These are phyloP conservation scores for Linnaemya tessellans DNA, from an alignment of 2,888 invertebrate genomes.

Conservation along the genomic window DNA sequence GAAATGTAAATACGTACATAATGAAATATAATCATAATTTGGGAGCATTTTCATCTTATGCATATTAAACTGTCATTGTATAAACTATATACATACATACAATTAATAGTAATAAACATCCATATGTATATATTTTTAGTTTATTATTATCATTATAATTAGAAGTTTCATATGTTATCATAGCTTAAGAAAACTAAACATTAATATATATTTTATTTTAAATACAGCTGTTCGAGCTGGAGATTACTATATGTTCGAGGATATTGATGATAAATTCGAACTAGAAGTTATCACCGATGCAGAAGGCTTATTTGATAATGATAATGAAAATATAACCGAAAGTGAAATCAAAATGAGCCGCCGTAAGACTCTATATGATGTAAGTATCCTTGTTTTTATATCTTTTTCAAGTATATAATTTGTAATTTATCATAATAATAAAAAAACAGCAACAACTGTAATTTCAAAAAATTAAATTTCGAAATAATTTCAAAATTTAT, in stretches of 20 bases:
- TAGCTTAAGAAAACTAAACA: not conserved
- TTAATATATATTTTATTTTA: slow-evolving; percentile 8
- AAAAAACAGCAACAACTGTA: not conserved
- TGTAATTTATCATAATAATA: slow-evolving; percentile 29
- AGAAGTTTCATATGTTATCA: not conserved
- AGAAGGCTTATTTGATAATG: slow-evolving; percentile 84
- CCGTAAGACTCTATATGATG: slow-evolving; percentile 81
- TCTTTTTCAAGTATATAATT: not conserved
- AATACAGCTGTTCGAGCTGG: slow-evolving; percentile 95
- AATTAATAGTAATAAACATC: too few species aligned
- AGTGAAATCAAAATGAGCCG: slow-evolving; percentile 82
- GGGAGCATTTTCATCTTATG: not conserved
- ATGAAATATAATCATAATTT: not conserved
- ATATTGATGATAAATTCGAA: slow-evolving; percentile 92
- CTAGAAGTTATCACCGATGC: slow-evolving; percentile 86
- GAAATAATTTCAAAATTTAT: slow-evolving; percentile 52
- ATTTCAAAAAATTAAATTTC: slow-evolving; percentile 34
- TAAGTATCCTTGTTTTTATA: slow-evolving; percentile 74
- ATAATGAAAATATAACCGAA: slow-evolving; percentile 79
- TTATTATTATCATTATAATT: not conserved
- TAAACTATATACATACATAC: not conserved
- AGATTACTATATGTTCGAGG: slow-evolving; percentile 99
- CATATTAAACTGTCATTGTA: not conserved
- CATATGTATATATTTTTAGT: not conserved
- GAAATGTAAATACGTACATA: not conserved